Base-by-base conservation (phyloP, 2,888 invertebrate genomes). In the Drosophila mercatorum region DNA sequence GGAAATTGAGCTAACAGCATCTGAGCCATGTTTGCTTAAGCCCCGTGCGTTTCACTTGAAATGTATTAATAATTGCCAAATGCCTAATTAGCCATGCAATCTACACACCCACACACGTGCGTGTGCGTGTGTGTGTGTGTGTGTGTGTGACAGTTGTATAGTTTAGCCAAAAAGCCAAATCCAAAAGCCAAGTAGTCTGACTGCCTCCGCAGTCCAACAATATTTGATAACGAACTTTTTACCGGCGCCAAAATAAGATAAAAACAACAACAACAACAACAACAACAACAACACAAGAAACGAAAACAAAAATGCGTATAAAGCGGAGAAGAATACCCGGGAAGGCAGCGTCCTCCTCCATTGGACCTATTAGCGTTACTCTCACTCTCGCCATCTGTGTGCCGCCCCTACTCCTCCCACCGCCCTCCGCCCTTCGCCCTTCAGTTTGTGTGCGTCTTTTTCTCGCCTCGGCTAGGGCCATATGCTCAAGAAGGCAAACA, bases 11-110 rank as follows among this genome's bases (percentile, higher is more conserved):
- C 67, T 17, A 47, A 49, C 28, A 59, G 51, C 73, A 68, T 68
- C 80, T 75, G 55, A 61, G 60, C 58, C 49, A 78, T 72, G 72
- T 69, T 83, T 78, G 79, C 67, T 38, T 62, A 44, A 53, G 68
- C 61, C 57, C 61, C 47, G 60, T 62, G 64, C 64, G 60, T 65
- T 65, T 62, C 59, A 68, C 62, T 78, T 56, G 47, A 68, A 72
- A 85, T 78, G 69, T 80, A 83, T 84, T 87, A 87, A 84, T 87
- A 86, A 83, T 86, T 86, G 81, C 84, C 78, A 72, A 83, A 86
- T 85, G 83, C 80, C 74, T 85, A 84, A 84, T 85, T 88, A 83
- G 83, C 74, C 86, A 83, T 75, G 66, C 78, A 80, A 83, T 72
- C 70, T 66, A 72, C 70, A 55, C 70, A 62, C 66, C 57, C 49